Evolutionary conservation across 2,797 vertebrate genomes (phyloP).

Genomic region (Tapirus indicus): DNA sequence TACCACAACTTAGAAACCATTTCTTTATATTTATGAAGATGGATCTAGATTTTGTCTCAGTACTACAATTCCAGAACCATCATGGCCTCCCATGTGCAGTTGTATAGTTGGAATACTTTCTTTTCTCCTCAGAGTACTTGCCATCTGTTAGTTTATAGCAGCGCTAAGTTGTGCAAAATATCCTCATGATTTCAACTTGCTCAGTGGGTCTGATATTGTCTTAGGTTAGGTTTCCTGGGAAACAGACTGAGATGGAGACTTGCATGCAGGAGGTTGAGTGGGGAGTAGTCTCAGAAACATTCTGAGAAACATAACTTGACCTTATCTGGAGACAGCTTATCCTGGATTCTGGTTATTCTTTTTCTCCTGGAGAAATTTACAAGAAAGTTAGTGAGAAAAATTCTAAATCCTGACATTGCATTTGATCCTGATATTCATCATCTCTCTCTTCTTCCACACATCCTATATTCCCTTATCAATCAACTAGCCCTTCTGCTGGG

Average conservation of each 20-base stretch:
- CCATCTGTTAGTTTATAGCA: background rate
- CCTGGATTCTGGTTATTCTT: background rate
- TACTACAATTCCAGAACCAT: background rate
- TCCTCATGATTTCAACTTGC: background rate
- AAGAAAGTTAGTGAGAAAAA: background rate
- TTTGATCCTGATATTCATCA: background rate
- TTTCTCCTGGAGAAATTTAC: background rate
- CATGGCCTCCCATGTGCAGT: background rate
- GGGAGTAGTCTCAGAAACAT: background rate
- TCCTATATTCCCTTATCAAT: background rate
- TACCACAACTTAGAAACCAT: background rate
- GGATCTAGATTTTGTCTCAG: background rate
- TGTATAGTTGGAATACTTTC: background rate
- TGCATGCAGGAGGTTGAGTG: background rate
- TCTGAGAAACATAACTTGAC: background rate
- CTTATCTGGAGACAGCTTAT: background rate
- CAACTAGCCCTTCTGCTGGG: background rate
- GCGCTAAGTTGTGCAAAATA: background rate
- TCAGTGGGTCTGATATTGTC: background rate
- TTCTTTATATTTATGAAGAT: background rate
- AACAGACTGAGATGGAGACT: background rate
- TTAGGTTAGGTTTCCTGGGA: constrained; percentile 2
- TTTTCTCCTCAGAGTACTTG: background rate
- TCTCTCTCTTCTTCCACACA: background rate
- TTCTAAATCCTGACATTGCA: background rate